A percentile compares a stretch with the other conserved stretches of the same genome.
phyloP scores from a whole-genome alignment of 2,888 invertebrate species.

The Stenodema calcarata region DNA sequence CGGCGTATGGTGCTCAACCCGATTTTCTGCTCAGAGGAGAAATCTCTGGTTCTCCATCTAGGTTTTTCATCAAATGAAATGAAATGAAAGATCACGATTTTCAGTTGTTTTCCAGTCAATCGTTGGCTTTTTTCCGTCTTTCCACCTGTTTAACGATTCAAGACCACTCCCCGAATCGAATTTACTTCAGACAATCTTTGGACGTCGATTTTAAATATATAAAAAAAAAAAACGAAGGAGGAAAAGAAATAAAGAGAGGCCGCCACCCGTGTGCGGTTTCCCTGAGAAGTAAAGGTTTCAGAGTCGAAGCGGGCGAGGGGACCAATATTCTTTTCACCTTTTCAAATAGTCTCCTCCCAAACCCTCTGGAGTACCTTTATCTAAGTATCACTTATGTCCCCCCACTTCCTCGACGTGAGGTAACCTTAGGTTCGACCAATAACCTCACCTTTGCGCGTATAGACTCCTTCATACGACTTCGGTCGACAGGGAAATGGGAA shows the following conservation, averaged over 20 bases:
- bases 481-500: slow-evolving; percentile 30
- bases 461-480: neutral
- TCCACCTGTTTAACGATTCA: neutral
- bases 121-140: neutral
- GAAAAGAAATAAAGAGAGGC: neutral
- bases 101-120: neutral
- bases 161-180: neutral
- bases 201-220: slow-evolving; percentile 13
- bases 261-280: neutral
- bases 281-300: neutral
- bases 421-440: neutral
- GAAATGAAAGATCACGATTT: neutral
- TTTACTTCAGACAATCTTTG: slow-evolving; percentile 20
- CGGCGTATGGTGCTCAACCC: too few species aligned
- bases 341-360: slow-evolving; percentile 4
- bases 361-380: neutral
- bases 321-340: slow-evolving; percentile 29
- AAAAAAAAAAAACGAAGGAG: neutral
- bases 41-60: too few species aligned
- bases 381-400: slow-evolving; percentile 25
- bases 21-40: too few species aligned
- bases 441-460: neutral
- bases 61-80: neutral
- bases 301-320: neutral
- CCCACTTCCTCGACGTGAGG: neutral